phyloP scores from a whole-genome alignment of 2,113 vertebrate genomes.

The Catharus bicknelli region DNA sequence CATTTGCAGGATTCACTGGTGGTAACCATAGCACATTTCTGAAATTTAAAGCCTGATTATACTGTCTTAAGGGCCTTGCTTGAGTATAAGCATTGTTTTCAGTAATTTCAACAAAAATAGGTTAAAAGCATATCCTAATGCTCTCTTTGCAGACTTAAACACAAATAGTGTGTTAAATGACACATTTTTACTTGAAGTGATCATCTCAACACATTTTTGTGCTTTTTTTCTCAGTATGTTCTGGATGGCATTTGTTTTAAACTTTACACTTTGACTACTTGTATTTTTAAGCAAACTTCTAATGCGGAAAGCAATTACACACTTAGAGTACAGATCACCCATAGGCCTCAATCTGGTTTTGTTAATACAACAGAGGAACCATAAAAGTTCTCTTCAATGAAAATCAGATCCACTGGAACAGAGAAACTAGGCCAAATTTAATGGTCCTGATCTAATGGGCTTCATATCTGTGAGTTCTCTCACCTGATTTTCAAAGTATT shows the following conservation, averaged over 20 bases:
- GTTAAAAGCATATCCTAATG: not conserved
- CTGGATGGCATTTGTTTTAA: not conserved
- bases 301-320: not conserved
- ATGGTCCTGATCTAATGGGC: not conserved
- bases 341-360: not conserved
- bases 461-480: not conserved
- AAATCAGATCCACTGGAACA: not conserved
- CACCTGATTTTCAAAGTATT: not conserved
- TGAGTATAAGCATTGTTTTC: not conserved
- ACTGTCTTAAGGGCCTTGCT: not conserved
- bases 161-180: not conserved
- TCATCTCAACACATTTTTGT: not conserved
- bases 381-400: not conserved
- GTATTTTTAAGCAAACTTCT: not conserved
- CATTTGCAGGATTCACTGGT: not conserved
- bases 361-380: not conserved
- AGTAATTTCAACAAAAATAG: not conserved
- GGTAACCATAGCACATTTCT: not conserved
- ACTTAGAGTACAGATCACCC: not conserved
- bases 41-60: not conserved
- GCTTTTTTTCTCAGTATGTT: not conserved
- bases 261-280: not conserved
- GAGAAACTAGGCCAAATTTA: not conserved
- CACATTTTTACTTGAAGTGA: not conserved
- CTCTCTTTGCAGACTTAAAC: not conserved